Percentiles rank a stretch among this genome's conserved stretches.
These are phyloP conservation scores for Busseola fusca DNA, from an alignment of 2,888 invertebrate genomes.

Conservation along the genomic window DNA sequence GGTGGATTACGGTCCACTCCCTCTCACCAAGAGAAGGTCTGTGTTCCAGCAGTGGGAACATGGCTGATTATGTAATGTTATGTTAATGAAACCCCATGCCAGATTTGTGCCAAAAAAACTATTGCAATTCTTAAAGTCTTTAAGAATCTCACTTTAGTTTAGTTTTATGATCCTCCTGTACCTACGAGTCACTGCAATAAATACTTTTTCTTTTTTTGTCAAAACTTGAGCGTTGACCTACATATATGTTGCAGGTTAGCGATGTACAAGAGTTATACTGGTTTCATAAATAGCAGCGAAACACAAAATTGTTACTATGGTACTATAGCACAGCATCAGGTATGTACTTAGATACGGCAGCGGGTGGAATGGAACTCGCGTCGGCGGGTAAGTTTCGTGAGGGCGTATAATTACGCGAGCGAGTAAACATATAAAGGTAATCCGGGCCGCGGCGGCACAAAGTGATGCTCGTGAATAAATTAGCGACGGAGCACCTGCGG, in stretches of 20 bases:
- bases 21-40: too few species aligned
- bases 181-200: too few species aligned
- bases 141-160: not conserved
- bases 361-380: conserved; percentile 50
- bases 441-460: conserved; percentile 88
- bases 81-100: not conserved
- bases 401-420: conserved; percentile 88
- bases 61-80: too few species aligned
- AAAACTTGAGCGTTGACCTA: not conserved
- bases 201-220: too few species aligned
- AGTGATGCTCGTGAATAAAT: conserved; percentile 88
- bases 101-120: too few species aligned
- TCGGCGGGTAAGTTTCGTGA: conserved; percentile 82
- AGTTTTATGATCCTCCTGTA: too few species aligned
- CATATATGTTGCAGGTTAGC: not conserved
- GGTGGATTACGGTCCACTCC: too few species aligned
- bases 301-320: conserved; percentile 20
- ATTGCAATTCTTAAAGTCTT: too few species aligned
- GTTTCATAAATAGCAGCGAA: conserved; percentile 5
- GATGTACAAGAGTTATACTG: not conserved
- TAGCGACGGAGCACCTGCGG: conserved; percentile 84
- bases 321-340: conserved; percentile 37
- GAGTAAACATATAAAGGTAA: conserved; percentile 89
- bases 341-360: conserved; percentile 41
- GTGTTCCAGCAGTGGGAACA: too few species aligned